Conservation (phyloP, 1,140 invertebrate species). For the Aporrectodea caliginosa region DNA sequence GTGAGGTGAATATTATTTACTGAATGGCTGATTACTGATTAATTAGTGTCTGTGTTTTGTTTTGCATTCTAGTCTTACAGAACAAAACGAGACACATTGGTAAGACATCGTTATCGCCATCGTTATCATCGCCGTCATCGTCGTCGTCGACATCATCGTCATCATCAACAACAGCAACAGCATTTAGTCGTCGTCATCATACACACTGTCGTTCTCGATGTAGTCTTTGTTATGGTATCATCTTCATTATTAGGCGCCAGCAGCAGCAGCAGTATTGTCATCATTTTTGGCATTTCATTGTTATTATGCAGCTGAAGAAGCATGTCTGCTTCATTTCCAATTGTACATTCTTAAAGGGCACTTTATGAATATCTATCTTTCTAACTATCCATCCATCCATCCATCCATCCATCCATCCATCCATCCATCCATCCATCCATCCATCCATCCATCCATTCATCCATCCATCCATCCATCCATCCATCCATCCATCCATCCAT, state of each 20-base stretch:
- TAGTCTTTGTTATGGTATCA: conserved; percentile 8
- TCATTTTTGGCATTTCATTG: conserved; percentile 16
- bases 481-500: conserved; percentile 20
- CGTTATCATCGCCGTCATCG: too few relatives aligned
- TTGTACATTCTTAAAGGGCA: conserved; percentile 23
- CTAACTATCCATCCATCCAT: conserved; percentile 18
- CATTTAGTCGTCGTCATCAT: conserved; percentile 1
- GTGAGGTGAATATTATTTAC: too few relatives aligned
- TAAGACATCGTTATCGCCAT: too few relatives aligned
- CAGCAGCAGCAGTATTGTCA: conserved; percentile 27
- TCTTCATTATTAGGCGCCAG: conserved; percentile 8
- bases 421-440: conserved; percentile 24
- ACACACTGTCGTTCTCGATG: not conserved
- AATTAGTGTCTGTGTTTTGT: not conserved
- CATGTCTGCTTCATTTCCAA: conserved; percentile 20
- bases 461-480: conserved; percentile 22
- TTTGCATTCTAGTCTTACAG: not conserved
- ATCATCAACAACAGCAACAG: not conserved
- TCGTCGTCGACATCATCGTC: conserved; percentile 16
- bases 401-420: conserved; percentile 24
- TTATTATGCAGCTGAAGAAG: conserved; percentile 13
- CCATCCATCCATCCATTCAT: too few relatives aligned
- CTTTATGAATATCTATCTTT: not conserved
- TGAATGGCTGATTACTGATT: too few relatives aligned
- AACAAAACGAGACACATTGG: not conserved